Evolutionary conservation across 2,113 vertebrate genomes (phyloP), one percentile per base, ranked within the genome.

Genomic region (Anguilla japonica): DNA sequence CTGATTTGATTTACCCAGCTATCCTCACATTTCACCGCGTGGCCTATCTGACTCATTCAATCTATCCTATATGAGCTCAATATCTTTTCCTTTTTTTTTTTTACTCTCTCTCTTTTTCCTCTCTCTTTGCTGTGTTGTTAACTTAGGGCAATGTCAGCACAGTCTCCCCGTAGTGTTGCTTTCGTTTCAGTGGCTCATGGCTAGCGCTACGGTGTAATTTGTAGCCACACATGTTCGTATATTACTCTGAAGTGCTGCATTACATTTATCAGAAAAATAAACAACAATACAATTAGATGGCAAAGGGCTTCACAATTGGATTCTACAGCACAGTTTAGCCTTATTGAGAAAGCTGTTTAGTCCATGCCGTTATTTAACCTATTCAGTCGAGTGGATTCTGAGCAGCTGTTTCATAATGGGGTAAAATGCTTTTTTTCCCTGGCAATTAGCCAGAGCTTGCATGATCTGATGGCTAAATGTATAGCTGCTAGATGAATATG

Each of bases 21-120:
- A 89, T 89, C 83, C 53, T 40, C 82, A 60, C 79, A 89, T 88
- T 87, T 89, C 85, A 89, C 85, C 88, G 89, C 67, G 80, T 87
- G 86, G 53, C 41, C 84, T 83, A 85, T 83, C 50, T 63, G 81
- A 85, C 60, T 88, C 84, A 88, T 88, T 88, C 84, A 88, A 41
- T 79, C 78, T 67, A 79, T 41, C 81, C 84, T 53, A 22, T 79
- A 79, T 39, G 41, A 9, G 46, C 79, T 81, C 79, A 82, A 82
- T 71, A 46, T 53, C 75, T 18, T 83, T 75, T 75, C 1, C 26
- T 75, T 34, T 11, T n/a, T 71, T 26, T 71, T 82, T 16, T 79
- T 46, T 8, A 6, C 43, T 46, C 43, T 46, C 43, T 46, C 43
- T 46, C 43, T 2, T 1, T 53, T 11, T 53, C 8, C 13, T 53